Base-by-base conservation (phyloP, 2,113 vertebrate genomes). In the Pollachius pollachius region DNA sequence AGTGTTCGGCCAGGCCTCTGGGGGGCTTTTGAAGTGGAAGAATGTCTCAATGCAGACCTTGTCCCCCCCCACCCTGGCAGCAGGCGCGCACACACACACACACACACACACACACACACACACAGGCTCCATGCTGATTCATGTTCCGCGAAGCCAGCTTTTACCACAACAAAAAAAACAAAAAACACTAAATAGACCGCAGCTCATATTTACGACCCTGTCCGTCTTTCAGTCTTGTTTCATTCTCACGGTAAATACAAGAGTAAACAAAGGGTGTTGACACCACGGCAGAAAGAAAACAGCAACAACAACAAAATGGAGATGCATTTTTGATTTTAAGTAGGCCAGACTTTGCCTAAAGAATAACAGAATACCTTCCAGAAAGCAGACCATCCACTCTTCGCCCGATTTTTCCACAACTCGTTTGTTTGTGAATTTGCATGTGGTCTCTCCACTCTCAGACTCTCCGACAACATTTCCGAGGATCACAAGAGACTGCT, bases 11-110 rank as follows among this genome's bases (percentile, higher is more conserved):
- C 83, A 79, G 72, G 82, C 73, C 69, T 76, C 86, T 84, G 84
- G 75, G 75, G 87, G 79, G 80, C 76, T 82, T 89, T 87, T 89
- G 84, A 90, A 90, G 89, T 87, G 72, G 71, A 91, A 92, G 89
- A 92, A 92, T 90, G 86, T 89, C 78, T 88, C 66, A 84, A 85
- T 86, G 84, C 74, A 62, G 78, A 79, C 69, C 70, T 77, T 78
- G 78, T 85, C 78, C 68, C 23, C 23, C 23, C 23, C 78, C 68
- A 37, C 58, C 25, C 11, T 79, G 71, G 79, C 83, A 77, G 77
- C 84, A 74, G 68, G 41, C 41, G 5, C 41, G 2, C 41, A 11
- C 37, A 4, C 37, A 41, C 37, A 41, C 37, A 11, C 37, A 41
- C 37, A 41, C 37, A 41, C 37, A 41, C 37, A 41, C 37, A 41